Conservation (phyloP, 2,113 vertebrate species). For the Hemiscyllium ocellatum region DNA sequence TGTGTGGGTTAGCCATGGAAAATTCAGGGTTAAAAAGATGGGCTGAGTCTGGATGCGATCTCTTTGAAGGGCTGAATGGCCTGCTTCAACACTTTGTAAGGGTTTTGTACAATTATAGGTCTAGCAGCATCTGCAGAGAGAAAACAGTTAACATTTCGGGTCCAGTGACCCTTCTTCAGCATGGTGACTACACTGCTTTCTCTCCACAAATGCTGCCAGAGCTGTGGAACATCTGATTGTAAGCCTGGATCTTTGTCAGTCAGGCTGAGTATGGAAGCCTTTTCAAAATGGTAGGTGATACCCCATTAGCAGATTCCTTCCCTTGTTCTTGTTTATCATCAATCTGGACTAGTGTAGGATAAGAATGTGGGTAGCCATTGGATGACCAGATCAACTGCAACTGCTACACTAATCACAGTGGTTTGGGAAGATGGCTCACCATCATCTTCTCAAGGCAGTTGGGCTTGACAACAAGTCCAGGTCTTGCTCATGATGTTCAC, state of each 20-base stretch:
- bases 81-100: too few species aligned
- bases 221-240: background rate
- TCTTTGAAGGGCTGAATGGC: too few species aligned
- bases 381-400: background rate
- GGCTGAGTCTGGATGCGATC: too few species aligned
- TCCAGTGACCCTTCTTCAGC: too few species aligned
- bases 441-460: background rate
- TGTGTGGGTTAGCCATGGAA: too few species aligned
- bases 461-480: background rate
- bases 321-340: background rate
- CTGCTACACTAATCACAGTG: background rate
- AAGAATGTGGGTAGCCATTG: background rate
- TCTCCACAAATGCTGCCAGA: too few species aligned
- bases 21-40: too few species aligned
- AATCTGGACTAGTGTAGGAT: background rate
- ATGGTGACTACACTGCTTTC: too few species aligned
- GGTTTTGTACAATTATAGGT: too few species aligned
- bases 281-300: background rate
- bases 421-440: background rate
- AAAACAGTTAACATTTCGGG: too few species aligned
- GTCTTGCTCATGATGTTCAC: background rate
- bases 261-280: background rate
- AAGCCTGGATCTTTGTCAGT: background rate
- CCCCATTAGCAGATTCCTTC: background rate
- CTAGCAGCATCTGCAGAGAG: too few species aligned